Evolutionary conservation across 2,113 vertebrate genomes (phyloP).

Genomic region (Periophthalmus modestus): DNA sequence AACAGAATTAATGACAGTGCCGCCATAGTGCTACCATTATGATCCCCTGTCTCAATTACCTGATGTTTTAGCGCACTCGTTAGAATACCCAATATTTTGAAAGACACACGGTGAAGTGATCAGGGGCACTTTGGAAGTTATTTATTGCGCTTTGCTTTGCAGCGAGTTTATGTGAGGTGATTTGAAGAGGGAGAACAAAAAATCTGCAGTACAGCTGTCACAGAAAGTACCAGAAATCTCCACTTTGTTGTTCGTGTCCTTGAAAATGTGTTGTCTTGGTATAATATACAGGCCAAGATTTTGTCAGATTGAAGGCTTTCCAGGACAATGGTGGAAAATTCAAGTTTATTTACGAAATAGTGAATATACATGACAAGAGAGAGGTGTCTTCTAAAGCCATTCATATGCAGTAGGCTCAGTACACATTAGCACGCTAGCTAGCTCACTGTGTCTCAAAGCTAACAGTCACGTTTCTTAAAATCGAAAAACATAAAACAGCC

Average conservation of each 20-base stretch:
- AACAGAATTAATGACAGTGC: constrained; percentile 48
- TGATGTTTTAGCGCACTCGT: constrained; percentile 39
- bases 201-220: neutral
- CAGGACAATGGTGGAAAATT: neutral
- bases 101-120: constrained; percentile 19
- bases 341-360: neutral
- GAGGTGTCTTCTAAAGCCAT: no score
- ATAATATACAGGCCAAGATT: neutral
- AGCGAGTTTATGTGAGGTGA: neutral
- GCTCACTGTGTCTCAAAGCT: no score
- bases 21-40: constrained; percentile 43
- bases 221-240: neutral
- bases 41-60: constrained; percentile 61
- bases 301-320: neutral
- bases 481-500: no score
- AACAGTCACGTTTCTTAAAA: no score
- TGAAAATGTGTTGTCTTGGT: neutral
- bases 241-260: constrained; percentile 1
- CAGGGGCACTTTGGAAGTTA: constrained; percentile 21
- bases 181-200: neutral
- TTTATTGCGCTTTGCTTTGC: neutral
- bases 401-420: no score
- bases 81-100: constrained; percentile 15
- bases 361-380: neutral
- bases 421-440: no score